Percentiles rank a stretch among this genome's conserved stretches.
These are phyloP conservation scores for Apis dorsata DNA, from an alignment of 1,140 invertebrate genomes.

Conservation along the genomic window DNA sequence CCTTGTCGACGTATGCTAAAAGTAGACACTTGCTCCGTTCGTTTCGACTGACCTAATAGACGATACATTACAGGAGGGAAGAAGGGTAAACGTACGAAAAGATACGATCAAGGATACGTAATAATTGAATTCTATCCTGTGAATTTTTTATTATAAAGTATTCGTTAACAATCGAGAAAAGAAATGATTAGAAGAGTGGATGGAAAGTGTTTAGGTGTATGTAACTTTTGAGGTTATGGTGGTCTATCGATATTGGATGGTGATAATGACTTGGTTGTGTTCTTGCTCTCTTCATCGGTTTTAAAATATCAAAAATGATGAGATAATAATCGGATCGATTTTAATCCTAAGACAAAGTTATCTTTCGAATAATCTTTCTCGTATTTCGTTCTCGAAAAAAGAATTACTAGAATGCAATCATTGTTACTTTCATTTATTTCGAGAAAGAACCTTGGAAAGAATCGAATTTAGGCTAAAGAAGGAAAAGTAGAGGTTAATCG, in stretches of 20 bases:
- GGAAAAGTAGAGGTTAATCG: neutral
- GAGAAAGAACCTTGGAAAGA: neutral
- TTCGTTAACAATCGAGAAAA: too few relatives aligned
- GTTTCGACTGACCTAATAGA: conserved; percentile 53
- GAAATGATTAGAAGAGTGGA: neutral
- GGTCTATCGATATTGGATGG: neutral
- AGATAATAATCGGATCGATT: neutral
- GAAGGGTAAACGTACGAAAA: neutral
- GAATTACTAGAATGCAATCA: neutral
- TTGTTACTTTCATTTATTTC: neutral
- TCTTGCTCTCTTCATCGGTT: neutral
- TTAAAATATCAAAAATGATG: neutral
- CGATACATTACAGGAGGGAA: conserved; percentile 46
- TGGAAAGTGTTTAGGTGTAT: too few relatives aligned
- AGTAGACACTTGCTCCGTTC: conserved; percentile 52
- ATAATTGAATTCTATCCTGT: conserved; percentile 8
- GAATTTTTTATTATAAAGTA: too few relatives aligned
- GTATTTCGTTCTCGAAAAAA: neutral
- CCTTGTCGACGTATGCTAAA: conserved; percentile 42
- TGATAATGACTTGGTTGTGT: neutral
- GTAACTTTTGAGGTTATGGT: neutral
- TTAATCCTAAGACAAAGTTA: neutral
- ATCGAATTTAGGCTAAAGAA: neutral
- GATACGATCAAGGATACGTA: neutral
- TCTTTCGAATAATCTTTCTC: neutral